A percentile compares a stretch with the other conserved stretches of the same genome.
Conservation (phyloP, 2,113 vertebrate species). For the Atrichornis clamosus region DNA sequence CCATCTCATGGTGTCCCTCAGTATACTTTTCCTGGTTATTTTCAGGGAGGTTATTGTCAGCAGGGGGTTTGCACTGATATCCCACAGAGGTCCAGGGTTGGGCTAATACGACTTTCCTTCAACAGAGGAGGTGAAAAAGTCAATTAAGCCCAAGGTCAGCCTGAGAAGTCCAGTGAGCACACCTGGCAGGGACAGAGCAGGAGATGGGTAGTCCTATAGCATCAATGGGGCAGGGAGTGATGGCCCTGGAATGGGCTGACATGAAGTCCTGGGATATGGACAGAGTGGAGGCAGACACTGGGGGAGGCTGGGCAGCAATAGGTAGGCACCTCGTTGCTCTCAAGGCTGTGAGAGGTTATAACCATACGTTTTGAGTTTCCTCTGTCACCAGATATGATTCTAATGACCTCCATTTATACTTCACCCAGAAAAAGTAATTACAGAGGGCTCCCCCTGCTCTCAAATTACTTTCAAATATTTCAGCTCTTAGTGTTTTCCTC, state of each 20-base stretch:
- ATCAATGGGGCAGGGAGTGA: rapidly evolving
- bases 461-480: neutral
- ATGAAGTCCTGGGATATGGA: too few species aligned
- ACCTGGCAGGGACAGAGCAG: neutral
- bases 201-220: rapidly evolving
- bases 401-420: neutral
- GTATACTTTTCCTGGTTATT: neutral
- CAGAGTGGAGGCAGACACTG: neutral
- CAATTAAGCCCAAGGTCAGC: neutral
- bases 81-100: rapidly evolving
- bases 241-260: neutral
- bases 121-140: neutral
- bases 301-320: neutral
- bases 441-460: rapidly evolving
- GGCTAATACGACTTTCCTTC: neutral
- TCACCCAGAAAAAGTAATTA: neutral
- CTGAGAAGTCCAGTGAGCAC: neutral
- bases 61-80: rapidly evolving
- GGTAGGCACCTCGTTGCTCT: rapidly evolving
- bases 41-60: neutral
- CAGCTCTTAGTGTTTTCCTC: neutral
- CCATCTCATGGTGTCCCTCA: neutral
- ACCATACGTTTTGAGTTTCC: neutral
- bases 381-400: neutral
- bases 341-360: neutral